Evolutionary conservation across 2,888 invertebrate genomes (phyloP), one percentile per base, ranked within the genome.

Genomic region (Cephus pulcher): DNA sequence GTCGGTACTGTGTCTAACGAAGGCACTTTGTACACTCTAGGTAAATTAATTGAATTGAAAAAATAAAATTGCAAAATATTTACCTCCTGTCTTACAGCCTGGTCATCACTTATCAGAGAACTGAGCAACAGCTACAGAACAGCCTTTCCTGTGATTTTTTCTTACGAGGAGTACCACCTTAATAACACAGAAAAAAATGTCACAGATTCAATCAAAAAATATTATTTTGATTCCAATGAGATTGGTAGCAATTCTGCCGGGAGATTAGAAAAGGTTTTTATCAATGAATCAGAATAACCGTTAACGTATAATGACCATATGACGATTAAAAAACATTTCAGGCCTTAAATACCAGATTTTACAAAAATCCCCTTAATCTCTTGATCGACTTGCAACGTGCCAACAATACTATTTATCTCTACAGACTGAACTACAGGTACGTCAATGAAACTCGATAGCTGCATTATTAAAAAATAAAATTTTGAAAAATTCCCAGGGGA

Each of bases 391-490:
- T 75, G 68, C 78, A 78, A 34, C 78, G 73, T 35, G 78, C 56
- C 32, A 76, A 76, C 75, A 78, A 76, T 73, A 78, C 78, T 71
- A 76, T 78, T 68, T 78, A 78, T 34, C 75, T 73, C 30, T 78
- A 78, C 68, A 75, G 73, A 68, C 12, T 75, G 33, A 78, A 78
- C 32, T 78, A 78, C 76, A 78, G 78, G 78, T 78, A 75, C 12
- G 69, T 12, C 12, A 34, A 12, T n/a, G 32, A 71, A 23, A 2
- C 0, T 71, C 1, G 3, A 1, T 70, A 12, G 0, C 4, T 9
- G 12, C 12, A 3, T 32, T 30, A 33, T 0, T 70, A 11, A 6
- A 32, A 71, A 30, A 71, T 30, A 32, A 71, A 71, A 34, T 32
- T 32, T 32, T 71, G 4, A 6, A 32, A 32, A 71, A 12, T 71